Evolutionary conservation across 2,888 invertebrate species (phyloP), one percentile per base, ranked within the genome.

Genomic region (Anthrax anthrax): DNA sequence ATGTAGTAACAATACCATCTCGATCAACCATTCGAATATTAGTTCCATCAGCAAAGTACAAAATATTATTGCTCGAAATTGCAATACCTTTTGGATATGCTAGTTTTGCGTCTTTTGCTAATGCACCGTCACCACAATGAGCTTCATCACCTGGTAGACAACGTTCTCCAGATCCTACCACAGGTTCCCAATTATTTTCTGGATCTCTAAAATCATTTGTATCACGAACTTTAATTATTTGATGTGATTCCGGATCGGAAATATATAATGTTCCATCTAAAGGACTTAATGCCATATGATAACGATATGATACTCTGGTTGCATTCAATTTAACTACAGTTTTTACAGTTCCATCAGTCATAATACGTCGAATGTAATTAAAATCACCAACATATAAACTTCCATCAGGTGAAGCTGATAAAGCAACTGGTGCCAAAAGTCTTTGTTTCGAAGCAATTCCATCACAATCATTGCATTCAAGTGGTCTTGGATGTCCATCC

Each of bases 11-110:
- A 44, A 89, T 87, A 9, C 91, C 90, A 61, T 92, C 88, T 46
- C 88, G 74, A 61, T 91, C 90, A 0, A 96, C 90, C 83, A 87
- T 89, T 42, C 95, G 74, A 53, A 90, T 87, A 61, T 92, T 94
- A 2, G 92, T 91, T 4, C 95, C 95, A 63, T 96, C 96, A 41
- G 94, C 95, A 60, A 96, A 91, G 67, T 92, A 96, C 0, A 96
- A 68, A 1, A 90, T 81, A 53, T 92, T 94, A 58, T 94, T 90
- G 14, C 82, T 83, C 1, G 90, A 89, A 1, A 96, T 88, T 0
- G 95, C 92, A 14, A 96, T 89, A 57, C 94, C 94, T 73, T 97
- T 97, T 0, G 96, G 94, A 65, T 92, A 94, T 0, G 91, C 89
- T 9, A 98, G 75, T 64, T 91, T 91, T 1, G 97, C 96, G 60